Conservation (phyloP, 2,888 invertebrate genomes). For the Tanypteryx hageni region DNA sequence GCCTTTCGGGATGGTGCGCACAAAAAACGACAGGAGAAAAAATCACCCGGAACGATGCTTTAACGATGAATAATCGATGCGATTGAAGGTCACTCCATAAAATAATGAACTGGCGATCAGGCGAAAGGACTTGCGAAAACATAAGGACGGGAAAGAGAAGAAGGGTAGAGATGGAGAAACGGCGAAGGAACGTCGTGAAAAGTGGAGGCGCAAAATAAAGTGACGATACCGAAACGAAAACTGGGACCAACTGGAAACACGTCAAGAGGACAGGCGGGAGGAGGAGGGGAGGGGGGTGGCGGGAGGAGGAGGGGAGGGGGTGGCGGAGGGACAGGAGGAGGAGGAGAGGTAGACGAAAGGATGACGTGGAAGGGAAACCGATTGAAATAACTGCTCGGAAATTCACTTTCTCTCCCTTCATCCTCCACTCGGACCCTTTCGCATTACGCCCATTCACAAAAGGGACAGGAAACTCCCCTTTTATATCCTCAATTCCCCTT, state of each 20-base stretch:
- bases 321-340: neutral
- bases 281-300: neutral
- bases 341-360: too few species aligned
- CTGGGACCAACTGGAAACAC: neutral
- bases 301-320: neutral
- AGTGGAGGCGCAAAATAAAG: neutral
- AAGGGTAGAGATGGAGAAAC: neutral
- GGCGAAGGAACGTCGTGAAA: neutral
- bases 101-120: slow-evolving; percentile 2
- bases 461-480: neutral
- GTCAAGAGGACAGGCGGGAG: neutral
- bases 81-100: neutral
- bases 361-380: too few species aligned
- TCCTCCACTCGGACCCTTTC: neutral
- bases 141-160: neutral
- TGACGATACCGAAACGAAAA: neutral
- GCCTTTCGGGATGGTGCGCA: too few species aligned
- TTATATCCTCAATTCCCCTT: neutral
- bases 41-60: neutral
- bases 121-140: neutral
- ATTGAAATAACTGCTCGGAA: too few species aligned
- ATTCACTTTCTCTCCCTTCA: neutral
- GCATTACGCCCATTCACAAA: neutral
- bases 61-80: neutral
- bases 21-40: neutral